Evolutionary conservation across 2,113 vertebrate genomes (phyloP).

Genomic region (Petromus typicus): DNA sequence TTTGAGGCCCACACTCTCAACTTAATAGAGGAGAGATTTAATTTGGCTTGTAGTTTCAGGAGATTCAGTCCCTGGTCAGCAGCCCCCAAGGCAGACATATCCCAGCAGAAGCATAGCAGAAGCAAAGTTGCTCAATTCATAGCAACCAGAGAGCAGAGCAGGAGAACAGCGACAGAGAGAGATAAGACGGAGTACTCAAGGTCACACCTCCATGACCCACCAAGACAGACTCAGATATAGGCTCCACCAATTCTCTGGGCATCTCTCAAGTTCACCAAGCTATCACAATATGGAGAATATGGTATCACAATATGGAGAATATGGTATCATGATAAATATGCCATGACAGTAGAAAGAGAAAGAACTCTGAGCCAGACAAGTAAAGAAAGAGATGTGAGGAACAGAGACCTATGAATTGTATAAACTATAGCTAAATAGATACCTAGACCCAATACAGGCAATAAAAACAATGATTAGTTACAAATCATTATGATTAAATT

Average conservation of each 20-base stretch:
- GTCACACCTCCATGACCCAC: background rate
- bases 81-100: background rate
- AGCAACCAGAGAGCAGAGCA: background rate
- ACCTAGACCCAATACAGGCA: background rate
- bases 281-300: background rate
- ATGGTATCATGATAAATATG: slow-evolving; percentile 2
- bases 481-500: background rate
- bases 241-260: background rate
- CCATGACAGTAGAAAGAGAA: slow-evolving; percentile 10
- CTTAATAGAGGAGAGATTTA: background rate
- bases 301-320: background rate
- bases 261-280: background rate
- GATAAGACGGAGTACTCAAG: background rate
- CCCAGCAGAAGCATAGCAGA: background rate
- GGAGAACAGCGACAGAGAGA: background rate
- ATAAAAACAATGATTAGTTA: slow-evolving; percentile 3
- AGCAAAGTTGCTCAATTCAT: background rate
- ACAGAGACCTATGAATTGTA: background rate
- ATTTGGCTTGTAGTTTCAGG: background rate
- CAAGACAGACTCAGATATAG: background rate
- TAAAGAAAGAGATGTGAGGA: background rate
- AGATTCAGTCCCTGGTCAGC: background rate
- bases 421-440: background rate
- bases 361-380: background rate
- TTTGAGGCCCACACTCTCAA: background rate